Evolutionary conservation across 2,113 vertebrate species (phyloP).

Genomic region (Harpagus bidentatus): DNA sequence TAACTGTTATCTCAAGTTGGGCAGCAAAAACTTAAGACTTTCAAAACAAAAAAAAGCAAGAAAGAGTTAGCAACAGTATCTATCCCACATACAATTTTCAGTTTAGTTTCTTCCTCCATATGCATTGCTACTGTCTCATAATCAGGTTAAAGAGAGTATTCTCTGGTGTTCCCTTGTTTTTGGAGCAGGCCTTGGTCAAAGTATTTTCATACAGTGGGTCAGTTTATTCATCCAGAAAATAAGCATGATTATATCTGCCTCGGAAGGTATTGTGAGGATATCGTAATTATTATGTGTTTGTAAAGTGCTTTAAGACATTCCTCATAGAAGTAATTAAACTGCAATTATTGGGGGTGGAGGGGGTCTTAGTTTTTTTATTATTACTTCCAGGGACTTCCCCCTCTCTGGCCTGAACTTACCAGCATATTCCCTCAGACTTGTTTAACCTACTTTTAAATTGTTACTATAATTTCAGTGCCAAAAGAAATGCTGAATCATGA

Average conservation of each 20-base stretch:
- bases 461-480: conserved; percentile 30
- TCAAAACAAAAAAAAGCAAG: background rate
- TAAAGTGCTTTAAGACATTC: background rate
- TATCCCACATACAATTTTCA: background rate
- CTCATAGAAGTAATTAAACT: background rate
- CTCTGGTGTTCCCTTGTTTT: background rate
- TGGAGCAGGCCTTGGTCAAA: background rate
- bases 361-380: background rate
- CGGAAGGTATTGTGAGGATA: background rate
- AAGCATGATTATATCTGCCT: background rate
- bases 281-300: background rate
- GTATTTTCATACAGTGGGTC: background rate
- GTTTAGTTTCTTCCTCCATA: background rate
- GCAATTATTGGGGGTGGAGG: background rate
- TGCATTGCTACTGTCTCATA: background rate
- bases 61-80: background rate
- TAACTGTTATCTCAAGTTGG: background rate
- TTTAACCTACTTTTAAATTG: conserved; percentile 32
- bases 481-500: conserved; percentile 65
- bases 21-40: background rate
- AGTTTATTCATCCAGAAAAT: background rate
- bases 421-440: background rate
- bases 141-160: background rate
- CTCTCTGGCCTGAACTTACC: background rate
- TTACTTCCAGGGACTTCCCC: background rate